These are phyloP conservation scores for Lerema accius DNA, from an alignment of 1,140 invertebrate genomes.

Conservation along the genomic window DNA sequence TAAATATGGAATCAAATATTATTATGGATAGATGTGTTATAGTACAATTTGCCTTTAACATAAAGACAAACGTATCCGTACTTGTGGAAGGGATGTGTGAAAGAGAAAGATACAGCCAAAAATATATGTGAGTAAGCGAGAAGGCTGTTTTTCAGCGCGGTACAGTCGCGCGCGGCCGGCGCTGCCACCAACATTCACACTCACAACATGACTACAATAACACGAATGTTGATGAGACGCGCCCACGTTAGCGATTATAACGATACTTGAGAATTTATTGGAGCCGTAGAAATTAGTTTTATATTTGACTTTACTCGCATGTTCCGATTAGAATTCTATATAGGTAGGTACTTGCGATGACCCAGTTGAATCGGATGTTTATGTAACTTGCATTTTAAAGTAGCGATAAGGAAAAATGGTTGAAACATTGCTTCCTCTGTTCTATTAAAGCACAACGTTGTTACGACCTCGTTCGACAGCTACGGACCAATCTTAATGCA, in stretches of 20 bases:
- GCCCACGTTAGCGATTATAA: constrained; percentile 28
- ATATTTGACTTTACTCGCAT: constrained; percentile 32
- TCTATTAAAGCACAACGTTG: constrained; percentile 21
- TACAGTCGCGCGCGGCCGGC: background rate
- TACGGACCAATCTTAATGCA: constrained; percentile 20
- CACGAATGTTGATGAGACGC: constrained; percentile 37
- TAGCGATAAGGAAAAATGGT: constrained; percentile 16
- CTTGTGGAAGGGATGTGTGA: no score
- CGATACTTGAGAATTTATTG: constrained; percentile 36
- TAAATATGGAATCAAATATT: no score
- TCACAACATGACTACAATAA: constrained; percentile 12
- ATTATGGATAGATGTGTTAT: no score
- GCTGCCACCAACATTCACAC: constrained; percentile 39
- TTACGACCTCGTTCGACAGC: constrained; percentile 1
- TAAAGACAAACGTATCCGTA: no score
- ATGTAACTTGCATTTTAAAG: constrained; percentile 55
- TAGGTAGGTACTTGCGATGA: constrained; percentile 14
- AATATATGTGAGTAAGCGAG: background rate
- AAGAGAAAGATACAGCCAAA: no score
- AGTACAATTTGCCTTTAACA: no score
- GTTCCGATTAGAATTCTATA: constrained; percentile 20
- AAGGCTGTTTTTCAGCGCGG: background rate
- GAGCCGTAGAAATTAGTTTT: constrained; percentile 41
- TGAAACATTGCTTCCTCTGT: constrained; percentile 4
- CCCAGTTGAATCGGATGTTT: constrained; percentile 42